A percentile compares a stretch with the other conserved stretches of the same genome.
phyloP scores from a whole-genome alignment of 2,888 invertebrate species.

The Pollenia angustigena region DNA sequence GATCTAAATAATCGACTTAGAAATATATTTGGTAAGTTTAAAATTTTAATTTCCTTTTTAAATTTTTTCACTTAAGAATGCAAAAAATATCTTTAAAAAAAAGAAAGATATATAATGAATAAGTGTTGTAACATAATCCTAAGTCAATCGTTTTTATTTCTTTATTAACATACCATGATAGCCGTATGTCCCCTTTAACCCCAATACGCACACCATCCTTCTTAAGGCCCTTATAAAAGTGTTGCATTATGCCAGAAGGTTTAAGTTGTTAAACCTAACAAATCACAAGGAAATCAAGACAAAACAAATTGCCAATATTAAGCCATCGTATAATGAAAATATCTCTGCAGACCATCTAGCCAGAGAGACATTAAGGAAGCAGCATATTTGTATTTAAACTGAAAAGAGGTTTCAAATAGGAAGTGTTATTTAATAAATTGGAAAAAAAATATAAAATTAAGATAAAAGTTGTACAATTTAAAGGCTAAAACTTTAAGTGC shows the following conservation, averaged over 20 bases:
- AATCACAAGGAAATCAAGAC: slow-evolving; percentile 55
- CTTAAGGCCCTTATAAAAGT: slow-evolving; percentile 27
- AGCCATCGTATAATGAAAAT: slow-evolving; percentile 59
- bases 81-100: too few species aligned
- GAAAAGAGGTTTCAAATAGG: not conserved
- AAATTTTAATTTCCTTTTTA: too few species aligned
- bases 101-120: too few species aligned
- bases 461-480: too few species aligned
- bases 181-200: slow-evolving; percentile 22
- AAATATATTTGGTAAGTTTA: too few species aligned
- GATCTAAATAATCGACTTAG: too few species aligned
- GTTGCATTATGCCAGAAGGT: slow-evolving; percentile 58
- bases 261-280: slow-evolving; percentile 21
- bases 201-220: not conserved
- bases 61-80: too few species aligned
- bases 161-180: not conserved
- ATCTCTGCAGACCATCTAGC: slow-evolving; percentile 48
- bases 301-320: slow-evolving; percentile 69
- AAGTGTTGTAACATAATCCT: slow-evolving; percentile 14
- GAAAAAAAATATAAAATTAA: not conserved
- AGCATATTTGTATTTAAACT: slow-evolving; percentile 6
- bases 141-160: slow-evolving; percentile 10
- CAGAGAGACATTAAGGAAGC: slow-evolving; percentile 51
- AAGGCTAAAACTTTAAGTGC: too few species aligned
- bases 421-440: not conserved